phyloP scores from a whole-genome alignment of 2,888 invertebrate genomes.

The Andrena minutula region DNA sequence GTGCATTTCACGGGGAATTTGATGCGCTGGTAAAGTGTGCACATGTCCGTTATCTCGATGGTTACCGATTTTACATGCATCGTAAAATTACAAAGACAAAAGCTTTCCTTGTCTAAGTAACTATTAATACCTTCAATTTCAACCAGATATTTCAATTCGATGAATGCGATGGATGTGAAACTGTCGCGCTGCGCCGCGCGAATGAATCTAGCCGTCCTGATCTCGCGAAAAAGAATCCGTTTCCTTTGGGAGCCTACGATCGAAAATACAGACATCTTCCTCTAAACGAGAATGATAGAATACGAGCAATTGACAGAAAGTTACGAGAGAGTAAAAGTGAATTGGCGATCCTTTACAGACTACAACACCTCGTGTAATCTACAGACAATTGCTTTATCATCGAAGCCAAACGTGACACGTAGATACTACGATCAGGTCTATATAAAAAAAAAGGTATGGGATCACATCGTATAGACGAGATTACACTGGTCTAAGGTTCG shows the following conservation, averaged over 20 bases:
- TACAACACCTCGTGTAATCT: slow-evolving; percentile 69
- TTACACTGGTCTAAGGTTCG: slow-evolving; percentile 63
- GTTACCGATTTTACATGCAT: slow-evolving; percentile 43
- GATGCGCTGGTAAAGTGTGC: neutral
- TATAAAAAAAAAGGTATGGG: slow-evolving; percentile 46
- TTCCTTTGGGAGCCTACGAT: slow-evolving; percentile 47
- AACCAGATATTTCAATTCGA: slow-evolving; percentile 65
- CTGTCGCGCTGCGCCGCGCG: slow-evolving; percentile 51
- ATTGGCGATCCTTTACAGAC: slow-evolving; percentile 55
- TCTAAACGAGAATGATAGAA: slow-evolving; percentile 57
- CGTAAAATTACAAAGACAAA: slow-evolving; percentile 66
- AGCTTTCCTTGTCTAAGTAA: slow-evolving; percentile 61
- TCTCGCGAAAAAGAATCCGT: slow-evolving; percentile 51
- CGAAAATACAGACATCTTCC: slow-evolving; percentile 41
- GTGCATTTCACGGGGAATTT: slow-evolving; percentile 4
- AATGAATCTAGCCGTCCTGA: slow-evolving; percentile 48
- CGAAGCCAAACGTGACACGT: slow-evolving; percentile 66
- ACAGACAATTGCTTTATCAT: slow-evolving; percentile 68
- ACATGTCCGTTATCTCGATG: neutral
- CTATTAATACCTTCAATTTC: slow-evolving; percentile 66
- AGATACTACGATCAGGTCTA: slow-evolving; percentile 65
- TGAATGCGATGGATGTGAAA: slow-evolving; percentile 60
- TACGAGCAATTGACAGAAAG: slow-evolving; percentile 59
- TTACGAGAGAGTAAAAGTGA: slow-evolving; percentile 68
- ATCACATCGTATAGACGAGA: slow-evolving; percentile 58